These are phyloP conservation scores for Theretra japonica DNA, from an alignment of 2,888 invertebrate species.

Conservation along the genomic window DNA sequence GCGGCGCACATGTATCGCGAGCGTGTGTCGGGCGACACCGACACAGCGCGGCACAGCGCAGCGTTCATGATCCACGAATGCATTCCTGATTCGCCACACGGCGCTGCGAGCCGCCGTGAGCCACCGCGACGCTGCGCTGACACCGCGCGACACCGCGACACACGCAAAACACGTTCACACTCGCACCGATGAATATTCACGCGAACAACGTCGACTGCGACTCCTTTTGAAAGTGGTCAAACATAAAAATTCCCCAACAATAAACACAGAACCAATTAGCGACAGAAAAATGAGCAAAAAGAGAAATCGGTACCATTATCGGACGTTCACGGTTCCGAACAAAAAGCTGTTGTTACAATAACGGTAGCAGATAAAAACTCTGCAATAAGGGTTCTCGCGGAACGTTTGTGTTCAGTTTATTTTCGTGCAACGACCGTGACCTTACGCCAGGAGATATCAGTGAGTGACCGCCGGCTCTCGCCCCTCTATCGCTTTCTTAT, in stretches of 20 bases:
- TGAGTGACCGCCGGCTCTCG: conserved; percentile 70
- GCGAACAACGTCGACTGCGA: conserved; percentile 40
- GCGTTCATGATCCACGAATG: conserved; percentile 66
- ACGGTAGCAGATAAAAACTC: conserved; percentile 56
- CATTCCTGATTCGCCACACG: conserved; percentile 76
- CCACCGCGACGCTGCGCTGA: background rate
- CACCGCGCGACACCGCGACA: conserved; percentile 35
- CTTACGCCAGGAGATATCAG: conserved; percentile 77
- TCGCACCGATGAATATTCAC: conserved; percentile 44
- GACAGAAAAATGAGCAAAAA: conserved; percentile 63
- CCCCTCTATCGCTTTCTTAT: conserved; percentile 80
- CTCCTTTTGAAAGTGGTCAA: conserved; percentile 51
- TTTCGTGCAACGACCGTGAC: conserved; percentile 77
- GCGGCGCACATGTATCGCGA: conserved; percentile 18
- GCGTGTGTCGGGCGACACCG: conserved; percentile 47
- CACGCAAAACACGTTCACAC: conserved; percentile 45
- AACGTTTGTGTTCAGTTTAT: conserved; percentile 57
- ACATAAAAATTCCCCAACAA: conserved; percentile 52
- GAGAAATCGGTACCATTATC: conserved; percentile 73
- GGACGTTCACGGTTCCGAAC: conserved; percentile 59
- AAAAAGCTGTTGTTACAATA: conserved; percentile 65
- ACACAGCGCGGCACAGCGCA: conserved; percentile 49
- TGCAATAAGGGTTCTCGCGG: conserved; percentile 45
- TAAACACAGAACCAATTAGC: conserved; percentile 65
- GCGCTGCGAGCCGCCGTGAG: conserved; percentile 47